These are phyloP conservation scores for Cotesia glomerata DNA, from an alignment of 1,140 invertebrate genomes.

Conservation along the genomic window DNA sequence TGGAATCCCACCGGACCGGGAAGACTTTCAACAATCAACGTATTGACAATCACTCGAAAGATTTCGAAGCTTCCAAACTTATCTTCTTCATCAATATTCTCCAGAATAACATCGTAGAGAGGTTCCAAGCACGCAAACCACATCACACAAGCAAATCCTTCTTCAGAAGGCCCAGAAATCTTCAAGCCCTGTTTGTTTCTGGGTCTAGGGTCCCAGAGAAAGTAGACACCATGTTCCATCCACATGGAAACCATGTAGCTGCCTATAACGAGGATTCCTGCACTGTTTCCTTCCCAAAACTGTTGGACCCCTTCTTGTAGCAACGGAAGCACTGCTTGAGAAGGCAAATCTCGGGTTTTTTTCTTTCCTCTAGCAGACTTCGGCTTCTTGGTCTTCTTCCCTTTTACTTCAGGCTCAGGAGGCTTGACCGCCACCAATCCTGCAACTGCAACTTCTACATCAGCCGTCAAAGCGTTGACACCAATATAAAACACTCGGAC, in stretches of 20 bases:
- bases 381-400: constrained; percentile 28
- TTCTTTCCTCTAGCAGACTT: constrained; percentile 33
- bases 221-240: constrained; percentile 52
- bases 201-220: constrained; percentile 49
- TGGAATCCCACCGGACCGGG: constrained; percentile 46
- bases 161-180: constrained; percentile 22
- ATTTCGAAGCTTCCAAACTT: constrained; percentile 46
- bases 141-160: constrained; percentile 46
- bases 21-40: constrained; percentile 43
- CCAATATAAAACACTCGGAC: constrained; percentile 48
- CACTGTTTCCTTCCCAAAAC: constrained; percentile 51
- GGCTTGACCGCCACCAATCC: constrained; percentile 43
- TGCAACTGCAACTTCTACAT: constrained; percentile 45
- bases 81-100: constrained; percentile 46
- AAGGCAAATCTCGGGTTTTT: constrained; percentile 30
- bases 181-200: constrained; percentile 40
- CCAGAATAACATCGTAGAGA: constrained; percentile 41
- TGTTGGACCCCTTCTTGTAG: constrained; percentile 46
- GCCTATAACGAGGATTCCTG: constrained; percentile 47
- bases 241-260: constrained; percentile 48
- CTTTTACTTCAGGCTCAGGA: constrained; percentile 37
- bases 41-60: constrained; percentile 45
- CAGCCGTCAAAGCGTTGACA: constrained; percentile 48
- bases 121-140: constrained; percentile 55
- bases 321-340: constrained; percentile 39